Evolutionary conservation across 2,797 vertebrate species (phyloP).

Genomic region (Simalia tracyae): DNA sequence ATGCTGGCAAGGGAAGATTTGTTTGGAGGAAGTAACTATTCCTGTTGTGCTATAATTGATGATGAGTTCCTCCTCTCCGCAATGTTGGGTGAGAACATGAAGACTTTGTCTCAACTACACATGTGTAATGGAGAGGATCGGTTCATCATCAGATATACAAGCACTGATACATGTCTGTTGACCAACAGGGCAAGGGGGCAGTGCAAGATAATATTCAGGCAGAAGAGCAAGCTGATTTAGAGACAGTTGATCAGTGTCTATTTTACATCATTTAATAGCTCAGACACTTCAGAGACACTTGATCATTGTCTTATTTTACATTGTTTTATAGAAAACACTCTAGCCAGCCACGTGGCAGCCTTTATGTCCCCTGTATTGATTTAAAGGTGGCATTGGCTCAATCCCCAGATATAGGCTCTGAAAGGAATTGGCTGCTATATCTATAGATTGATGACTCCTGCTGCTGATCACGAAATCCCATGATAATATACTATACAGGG

Average conservation of each 20-base stretch:
- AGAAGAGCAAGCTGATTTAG: neutral
- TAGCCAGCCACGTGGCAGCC: neutral
- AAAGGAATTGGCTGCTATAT: neutral
- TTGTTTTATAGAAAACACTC: neutral
- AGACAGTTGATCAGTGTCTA: neutral
- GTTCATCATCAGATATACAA: neutral
- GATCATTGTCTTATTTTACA: neutral
- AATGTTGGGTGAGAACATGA: neutral
- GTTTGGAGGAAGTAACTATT: neutral
- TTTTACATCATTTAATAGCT: neutral
- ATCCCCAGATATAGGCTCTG: neutral
- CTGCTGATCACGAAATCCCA: neutral
- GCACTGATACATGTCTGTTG: neutral
- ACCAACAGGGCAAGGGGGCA: neutral
- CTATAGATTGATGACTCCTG: neutral
- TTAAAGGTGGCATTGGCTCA: neutral
- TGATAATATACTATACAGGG: neutral
- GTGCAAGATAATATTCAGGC: neutral
- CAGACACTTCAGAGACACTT: neutral
- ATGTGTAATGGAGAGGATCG: neutral
- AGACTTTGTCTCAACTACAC: neutral
- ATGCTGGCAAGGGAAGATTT: neutral
- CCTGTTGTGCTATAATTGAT: neutral
- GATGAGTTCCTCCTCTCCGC: neutral
- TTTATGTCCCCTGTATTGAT: neutral